phyloP scores from a whole-genome alignment of 2,113 vertebrate genomes.

The Microtus pennsylvanicus region DNA sequence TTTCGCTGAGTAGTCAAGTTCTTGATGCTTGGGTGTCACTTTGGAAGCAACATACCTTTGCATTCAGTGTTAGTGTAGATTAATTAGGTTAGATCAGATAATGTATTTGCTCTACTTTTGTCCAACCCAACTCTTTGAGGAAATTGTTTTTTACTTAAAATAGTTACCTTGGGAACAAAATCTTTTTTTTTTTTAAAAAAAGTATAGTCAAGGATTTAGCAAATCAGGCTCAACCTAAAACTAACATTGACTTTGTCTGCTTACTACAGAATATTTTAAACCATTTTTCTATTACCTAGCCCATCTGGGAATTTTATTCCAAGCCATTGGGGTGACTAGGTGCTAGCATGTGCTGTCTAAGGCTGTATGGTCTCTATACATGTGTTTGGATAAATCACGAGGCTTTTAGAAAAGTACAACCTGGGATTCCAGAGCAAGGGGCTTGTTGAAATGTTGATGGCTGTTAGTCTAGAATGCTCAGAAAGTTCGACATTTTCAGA shows the following conservation, averaged over 20 bases:
- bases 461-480: neutral
- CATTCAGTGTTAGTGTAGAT: neutral
- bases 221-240: slow-evolving; percentile 9
- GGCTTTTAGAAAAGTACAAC: neutral
- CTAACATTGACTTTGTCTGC: neutral
- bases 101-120: neutral
- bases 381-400: neutral
- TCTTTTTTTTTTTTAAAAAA: neutral
- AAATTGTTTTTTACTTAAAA: neutral
- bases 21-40: neutral
- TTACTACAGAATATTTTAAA: neutral
- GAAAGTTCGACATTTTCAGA: neutral
- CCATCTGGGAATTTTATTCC: neutral
- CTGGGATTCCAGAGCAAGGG: neutral
- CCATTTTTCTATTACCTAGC: neutral
- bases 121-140: neutral
- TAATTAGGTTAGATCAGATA: neutral
- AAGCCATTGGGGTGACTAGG: neutral
- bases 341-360: neutral
- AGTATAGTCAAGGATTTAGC: neutral
- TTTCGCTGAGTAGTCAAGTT: neutral
- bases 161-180: neutral
- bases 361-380: neutral
- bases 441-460: neutral
- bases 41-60: neutral